Evolutionary conservation across 2,113 vertebrate genomes (phyloP).

Genomic region (Oreochromis niloticus): DNA sequence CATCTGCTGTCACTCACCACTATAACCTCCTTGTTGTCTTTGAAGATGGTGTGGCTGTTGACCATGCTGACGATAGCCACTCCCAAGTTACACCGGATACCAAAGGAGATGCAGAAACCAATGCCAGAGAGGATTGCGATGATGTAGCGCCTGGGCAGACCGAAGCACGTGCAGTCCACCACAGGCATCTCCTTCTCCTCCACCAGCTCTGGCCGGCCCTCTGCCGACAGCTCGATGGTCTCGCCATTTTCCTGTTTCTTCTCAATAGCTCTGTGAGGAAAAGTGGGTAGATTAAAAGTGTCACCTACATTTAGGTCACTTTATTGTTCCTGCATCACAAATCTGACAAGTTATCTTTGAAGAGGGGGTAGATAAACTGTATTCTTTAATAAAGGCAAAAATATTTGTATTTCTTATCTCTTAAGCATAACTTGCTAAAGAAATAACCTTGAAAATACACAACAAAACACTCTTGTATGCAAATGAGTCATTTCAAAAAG

Average conservation of each 20-base stretch:
- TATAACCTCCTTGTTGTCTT: conserved; percentile 76
- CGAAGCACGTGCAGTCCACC: conserved; percentile 88
- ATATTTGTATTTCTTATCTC: neutral
- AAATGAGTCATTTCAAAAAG: neutral
- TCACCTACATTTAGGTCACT: neutral
- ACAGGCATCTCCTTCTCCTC: conserved; percentile 81
- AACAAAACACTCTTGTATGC: neutral
- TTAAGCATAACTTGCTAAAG: neutral
- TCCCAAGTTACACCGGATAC: conserved; percentile 89
- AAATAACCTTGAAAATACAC: neutral
- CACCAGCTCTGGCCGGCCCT: conserved; percentile 76
- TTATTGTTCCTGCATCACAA: neutral
- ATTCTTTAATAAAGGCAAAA: neutral
- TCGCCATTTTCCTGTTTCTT: conserved; percentile 83
- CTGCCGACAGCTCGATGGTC: conserved; percentile 84
- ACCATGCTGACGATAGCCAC: conserved; percentile 94
- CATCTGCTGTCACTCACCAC: conserved; percentile 69
- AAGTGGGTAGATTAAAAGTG: neutral
- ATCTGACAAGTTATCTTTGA: neutral
- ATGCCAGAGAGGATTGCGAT: conserved; percentile 90
- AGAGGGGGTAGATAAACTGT: neutral
- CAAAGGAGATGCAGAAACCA: conserved; percentile 92
- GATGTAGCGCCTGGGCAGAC: conserved; percentile 87
- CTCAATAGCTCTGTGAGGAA: conserved; percentile 75
- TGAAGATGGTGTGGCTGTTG: conserved; percentile 83